phyloP scores from a whole-genome alignment of 2,797 vertebrate genomes.

The Enteromius fasciolatus region DNA sequence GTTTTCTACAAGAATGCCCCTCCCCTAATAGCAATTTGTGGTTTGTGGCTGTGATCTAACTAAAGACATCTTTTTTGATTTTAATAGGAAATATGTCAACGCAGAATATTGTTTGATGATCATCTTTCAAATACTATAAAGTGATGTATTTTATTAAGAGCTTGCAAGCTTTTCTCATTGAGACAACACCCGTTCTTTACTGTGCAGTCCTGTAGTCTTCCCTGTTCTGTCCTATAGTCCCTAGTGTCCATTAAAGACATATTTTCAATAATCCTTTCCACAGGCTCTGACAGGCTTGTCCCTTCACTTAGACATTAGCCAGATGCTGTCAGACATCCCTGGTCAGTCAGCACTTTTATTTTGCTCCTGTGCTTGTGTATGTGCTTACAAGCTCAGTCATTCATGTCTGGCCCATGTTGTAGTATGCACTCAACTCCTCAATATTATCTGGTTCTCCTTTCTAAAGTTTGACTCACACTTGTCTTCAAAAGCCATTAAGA shows the following conservation, averaged over 20 bases:
- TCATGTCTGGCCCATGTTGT: conserved; percentile 35
- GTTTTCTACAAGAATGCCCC: not conserved
- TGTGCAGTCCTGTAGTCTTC: conserved; percentile 21
- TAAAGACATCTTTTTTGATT: not conserved
- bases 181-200: conserved; percentile 12
- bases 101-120: not conserved
- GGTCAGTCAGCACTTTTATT: conserved; percentile 46
- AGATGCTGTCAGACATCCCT: conserved; percentile 48
- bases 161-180: conserved; percentile 15
- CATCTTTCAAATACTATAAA: not conserved
- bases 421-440: conserved; percentile 18
- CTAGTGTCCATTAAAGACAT: conserved; percentile 31
- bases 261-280: conserved; percentile 41
- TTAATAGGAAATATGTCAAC: not conserved
- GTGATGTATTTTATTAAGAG: not conserved
- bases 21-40: not conserved
- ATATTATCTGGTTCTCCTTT: not conserved
- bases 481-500: conserved; percentile 48
- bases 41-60: not conserved
- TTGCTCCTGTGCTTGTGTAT: conserved; percentile 28
- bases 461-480: conserved; percentile 25
- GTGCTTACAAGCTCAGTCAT: conserved; percentile 19
- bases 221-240: conserved; percentile 31
- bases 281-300: conserved; percentile 48
- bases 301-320: conserved; percentile 36